These are phyloP conservation scores for Ptychoptera contaminata DNA, from an alignment of 2,888 invertebrate genomes.

Conservation along the genomic window DNA sequence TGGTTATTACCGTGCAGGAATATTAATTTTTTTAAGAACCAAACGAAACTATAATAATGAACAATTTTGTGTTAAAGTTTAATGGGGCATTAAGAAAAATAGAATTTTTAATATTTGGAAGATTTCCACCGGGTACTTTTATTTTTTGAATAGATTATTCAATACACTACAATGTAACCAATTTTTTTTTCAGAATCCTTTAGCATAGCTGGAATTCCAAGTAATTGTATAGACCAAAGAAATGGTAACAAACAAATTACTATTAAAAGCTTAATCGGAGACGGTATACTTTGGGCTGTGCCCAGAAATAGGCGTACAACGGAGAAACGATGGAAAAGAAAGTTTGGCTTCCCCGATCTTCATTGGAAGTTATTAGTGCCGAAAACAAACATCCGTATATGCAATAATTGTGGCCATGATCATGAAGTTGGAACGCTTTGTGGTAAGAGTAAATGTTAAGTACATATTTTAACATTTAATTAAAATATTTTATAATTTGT, in stretches of 20 bases:
- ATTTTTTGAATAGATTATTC: background rate
- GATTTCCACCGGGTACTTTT: constrained; percentile 33
- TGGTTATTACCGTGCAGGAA: no score
- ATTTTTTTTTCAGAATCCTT: constrained; percentile 7
- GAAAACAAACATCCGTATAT: constrained; percentile 57
- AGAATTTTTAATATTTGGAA: constrained; percentile 29
- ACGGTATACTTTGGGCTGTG: constrained; percentile 67
- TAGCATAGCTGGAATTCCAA: constrained; percentile 2
- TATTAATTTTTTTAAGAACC: no score
- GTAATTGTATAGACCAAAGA: constrained; percentile 6
- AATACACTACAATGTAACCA: background rate
- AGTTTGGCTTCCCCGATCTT: constrained; percentile 52
- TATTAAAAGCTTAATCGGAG: constrained; percentile 48
- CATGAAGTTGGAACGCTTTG: constrained; percentile 67
- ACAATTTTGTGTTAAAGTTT: constrained; percentile 18
- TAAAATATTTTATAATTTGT: constrained; percentile 18
- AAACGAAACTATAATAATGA: background rate
- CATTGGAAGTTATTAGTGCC: constrained; percentile 52
- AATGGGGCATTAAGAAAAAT: constrained; percentile 28
- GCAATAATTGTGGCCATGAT: constrained; percentile 70
- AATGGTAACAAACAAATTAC: constrained; percentile 27
- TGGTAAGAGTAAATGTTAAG: constrained; percentile 39
- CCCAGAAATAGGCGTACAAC: constrained; percentile 63
- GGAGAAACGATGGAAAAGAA: constrained; percentile 56
- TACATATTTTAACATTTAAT: background rate